Percentiles rank a stretch among this genome's conserved stretches.
phyloP scores from a whole-genome alignment of 2,113 vertebrate genomes.

The Bujurquina vittata region DNA sequence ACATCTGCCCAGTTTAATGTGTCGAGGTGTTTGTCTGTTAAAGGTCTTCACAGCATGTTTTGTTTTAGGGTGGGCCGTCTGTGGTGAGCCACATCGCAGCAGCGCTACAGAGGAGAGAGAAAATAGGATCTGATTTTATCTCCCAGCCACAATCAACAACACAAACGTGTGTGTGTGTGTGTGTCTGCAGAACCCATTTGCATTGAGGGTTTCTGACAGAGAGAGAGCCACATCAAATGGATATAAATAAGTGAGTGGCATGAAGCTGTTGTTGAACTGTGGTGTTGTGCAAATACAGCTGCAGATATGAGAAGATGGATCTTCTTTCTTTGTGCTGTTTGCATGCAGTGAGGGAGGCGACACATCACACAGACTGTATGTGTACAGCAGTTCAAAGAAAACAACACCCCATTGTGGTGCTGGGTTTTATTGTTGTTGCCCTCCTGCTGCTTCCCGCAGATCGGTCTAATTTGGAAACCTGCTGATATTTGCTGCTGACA shows the following conservation, averaged over 20 bases:
- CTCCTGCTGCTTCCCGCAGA: too few relatives aligned
- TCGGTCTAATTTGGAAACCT: too few relatives aligned
- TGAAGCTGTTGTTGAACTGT: background rate
- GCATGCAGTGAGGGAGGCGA: background rate
- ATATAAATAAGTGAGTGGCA: background rate
- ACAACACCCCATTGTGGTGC: too few relatives aligned
- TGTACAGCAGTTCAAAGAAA: background rate
- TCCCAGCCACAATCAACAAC: background rate
- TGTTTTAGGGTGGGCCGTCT: background rate
- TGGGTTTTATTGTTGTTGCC: too few relatives aligned
- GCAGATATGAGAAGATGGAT: background rate
- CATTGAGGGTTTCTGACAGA: background rate
- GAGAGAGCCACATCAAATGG: background rate
- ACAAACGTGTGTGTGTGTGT: background rate
- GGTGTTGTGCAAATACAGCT: constrained; percentile 6
- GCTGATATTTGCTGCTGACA: too few relatives aligned
- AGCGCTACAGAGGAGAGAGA: background rate
- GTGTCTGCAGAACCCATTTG: background rate
- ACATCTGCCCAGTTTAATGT: background rate
- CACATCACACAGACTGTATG: background rate
- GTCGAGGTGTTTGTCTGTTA: background rate
- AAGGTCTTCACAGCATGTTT: background rate
- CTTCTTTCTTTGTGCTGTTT: background rate
- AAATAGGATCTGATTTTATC: background rate
- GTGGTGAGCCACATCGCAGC: background rate